Evolutionary conservation across 2,888 invertebrate genomes (phyloP).

Genomic region (Colletes collaris): DNA sequence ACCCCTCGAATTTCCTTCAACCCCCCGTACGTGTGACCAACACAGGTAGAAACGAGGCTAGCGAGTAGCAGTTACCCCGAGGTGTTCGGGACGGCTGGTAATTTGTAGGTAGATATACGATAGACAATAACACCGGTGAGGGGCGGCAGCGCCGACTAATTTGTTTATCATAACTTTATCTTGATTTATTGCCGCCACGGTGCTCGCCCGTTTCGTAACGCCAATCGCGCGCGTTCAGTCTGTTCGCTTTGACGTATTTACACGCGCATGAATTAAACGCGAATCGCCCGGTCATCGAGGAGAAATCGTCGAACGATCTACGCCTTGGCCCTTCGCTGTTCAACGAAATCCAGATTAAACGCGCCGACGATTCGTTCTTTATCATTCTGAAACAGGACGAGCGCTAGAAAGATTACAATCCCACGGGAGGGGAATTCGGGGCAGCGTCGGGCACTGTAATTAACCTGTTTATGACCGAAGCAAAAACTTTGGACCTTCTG

Average conservation of each 20-base stretch:
- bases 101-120: constrained; percentile 80
- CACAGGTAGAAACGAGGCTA: constrained; percentile 56
- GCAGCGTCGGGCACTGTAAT: no score
- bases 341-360: neutral
- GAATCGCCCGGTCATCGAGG: constrained; percentile 5
- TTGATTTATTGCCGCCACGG: constrained; percentile 72
- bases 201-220: constrained; percentile 54
- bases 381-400: no score
- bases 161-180: constrained; percentile 80
- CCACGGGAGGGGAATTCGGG: no score
- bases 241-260: constrained; percentile 42
- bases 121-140: constrained; percentile 72
- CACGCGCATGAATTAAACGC: constrained; percentile 46
- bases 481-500: no score
- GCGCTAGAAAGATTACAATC: no score
- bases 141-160: constrained; percentile 74
- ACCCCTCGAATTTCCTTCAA: constrained; percentile 76
- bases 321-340: neutral
- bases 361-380: neutral
- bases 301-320: constrained; percentile 17
- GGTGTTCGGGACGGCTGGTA: constrained; percentile 75
- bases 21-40: constrained; percentile 70
- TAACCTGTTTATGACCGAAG: no score
- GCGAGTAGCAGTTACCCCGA: constrained; percentile 71
- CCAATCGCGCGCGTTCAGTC: constrained; percentile 51